Evolutionary conservation across 1,140 invertebrate genomes (phyloP).

Genomic region (Pomacea maculata): DNA sequence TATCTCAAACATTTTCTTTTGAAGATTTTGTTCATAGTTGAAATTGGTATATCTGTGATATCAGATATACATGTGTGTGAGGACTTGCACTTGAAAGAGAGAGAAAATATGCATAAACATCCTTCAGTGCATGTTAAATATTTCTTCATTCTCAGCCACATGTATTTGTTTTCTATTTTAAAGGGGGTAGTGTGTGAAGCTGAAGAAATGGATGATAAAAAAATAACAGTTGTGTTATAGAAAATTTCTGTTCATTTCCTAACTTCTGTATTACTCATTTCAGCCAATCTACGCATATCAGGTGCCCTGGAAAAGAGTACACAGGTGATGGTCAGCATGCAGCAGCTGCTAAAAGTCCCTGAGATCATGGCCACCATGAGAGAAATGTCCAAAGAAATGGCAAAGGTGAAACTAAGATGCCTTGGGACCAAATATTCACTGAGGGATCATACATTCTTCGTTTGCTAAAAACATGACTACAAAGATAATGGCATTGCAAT

Average conservation of each 20-base stretch:
- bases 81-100: too few relatives aligned
- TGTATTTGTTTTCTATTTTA: too few relatives aligned
- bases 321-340: conserved; percentile 97
- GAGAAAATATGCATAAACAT: too few relatives aligned
- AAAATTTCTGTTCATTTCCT: background rate
- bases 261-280: background rate
- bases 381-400: conserved; percentile 98
- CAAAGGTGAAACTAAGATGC: conserved; percentile 71
- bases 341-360: conserved; percentile 85
- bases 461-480: background rate
- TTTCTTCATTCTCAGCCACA: background rate
- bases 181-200: background rate
- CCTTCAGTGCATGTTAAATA: too few relatives aligned
- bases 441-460: background rate
- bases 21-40: too few relatives aligned
- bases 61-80: too few relatives aligned
- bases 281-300: conserved; percentile 86
- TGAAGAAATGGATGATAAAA: background rate
- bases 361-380: conserved; percentile 96
- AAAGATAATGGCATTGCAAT: background rate
- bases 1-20: background rate
- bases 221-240: background rate
- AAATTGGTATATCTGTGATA: too few relatives aligned
- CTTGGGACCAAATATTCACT: background rate
- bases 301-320: conserved; percentile 92